Base-by-base conservation (phyloP, 92 coral and sea anemone species). In the Meandrina meandrites region DNA sequence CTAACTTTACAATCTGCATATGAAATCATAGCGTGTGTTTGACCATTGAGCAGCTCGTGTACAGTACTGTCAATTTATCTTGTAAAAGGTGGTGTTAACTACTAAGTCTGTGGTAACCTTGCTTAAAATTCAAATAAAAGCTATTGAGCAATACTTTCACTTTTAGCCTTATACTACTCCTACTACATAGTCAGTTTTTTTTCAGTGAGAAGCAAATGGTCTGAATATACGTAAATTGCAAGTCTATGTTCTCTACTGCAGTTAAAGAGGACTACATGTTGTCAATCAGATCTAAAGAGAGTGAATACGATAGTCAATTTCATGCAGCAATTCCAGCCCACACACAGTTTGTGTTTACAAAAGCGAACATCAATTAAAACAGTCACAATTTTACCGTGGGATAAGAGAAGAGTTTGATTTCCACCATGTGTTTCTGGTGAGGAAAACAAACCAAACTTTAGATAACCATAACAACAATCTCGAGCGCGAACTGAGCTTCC, bases 391-490 rank as follows among this genome's bases (percentile, higher is more conserved):
- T 60, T 60, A 22, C 70, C 32, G 21, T 5, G 32, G 22, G 30
- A 19, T 30, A 7, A 34, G 10, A 2, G 37, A 30, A 31, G 76
- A 8, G 42, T 6, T 16, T 71, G 22, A 32, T 15, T 2, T 71
- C 42, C 76, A 34, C 21, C 10, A 30, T 5, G 42, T 71, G 76
- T n/a, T 71, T 71, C 42, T 16, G 22, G 34, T 1, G 22, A 71
- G 37, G 42, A 71, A 30, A 30, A 71, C 76, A 71, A 71, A 31
- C 76, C 76, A 71, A 71, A 31, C 45, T 31, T 1, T 19, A 30
- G 42, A 71, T 71, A 71, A 71, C 76, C 76, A 71, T 71, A 71
- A 71, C 76, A 71, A 71, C 76, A 71, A 60, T 36, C 1, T 2
- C 76, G 76, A 71, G 76, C 76, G 37, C 21, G 2, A 37, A 71